These are phyloP conservation scores for Catonia carolina DNA, from an alignment of 2,888 invertebrate genomes.

Conservation along the genomic window DNA sequence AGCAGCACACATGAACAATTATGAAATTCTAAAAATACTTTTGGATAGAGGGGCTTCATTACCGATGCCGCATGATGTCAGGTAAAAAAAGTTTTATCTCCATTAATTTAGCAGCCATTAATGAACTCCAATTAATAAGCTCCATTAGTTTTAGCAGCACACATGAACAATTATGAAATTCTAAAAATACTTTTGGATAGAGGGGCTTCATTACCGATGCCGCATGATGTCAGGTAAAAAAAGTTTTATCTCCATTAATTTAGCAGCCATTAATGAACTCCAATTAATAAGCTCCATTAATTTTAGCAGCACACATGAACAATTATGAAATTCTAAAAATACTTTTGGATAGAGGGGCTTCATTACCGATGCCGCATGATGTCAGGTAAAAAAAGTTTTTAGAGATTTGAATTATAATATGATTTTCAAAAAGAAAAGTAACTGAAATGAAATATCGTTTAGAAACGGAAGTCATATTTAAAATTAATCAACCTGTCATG, in stretches of 20 bases:
- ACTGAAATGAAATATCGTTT: too few species aligned
- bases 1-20: conserved; percentile 94
- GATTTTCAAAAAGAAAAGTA: not conserved
- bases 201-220: conserved; percentile 84
- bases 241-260: too few species aligned
- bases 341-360: conserved; percentile 84
- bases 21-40: conserved; percentile 91
- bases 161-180: conserved; percentile 96
- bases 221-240: conserved; percentile 90
- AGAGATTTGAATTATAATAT: conserved; percentile 35
- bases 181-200: conserved; percentile 88
- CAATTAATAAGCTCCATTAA: too few species aligned
- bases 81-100: too few species aligned
- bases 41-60: conserved; percentile 88
- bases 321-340: conserved; percentile 96
- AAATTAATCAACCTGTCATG: too few species aligned
- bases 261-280: too few species aligned
- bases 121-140: too few species aligned
- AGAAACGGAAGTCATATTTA: too few species aligned
- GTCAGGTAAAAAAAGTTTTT: too few species aligned
- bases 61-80: conserved; percentile 86
- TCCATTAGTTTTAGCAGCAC: too few species aligned
- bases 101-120: too few species aligned
- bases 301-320: conserved; percentile 93
- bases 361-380: conserved; percentile 85